Percentiles rank a stretch among this genome's conserved stretches.
Conservation (phyloP, 2,888 invertebrate species). For the Rhimphoctona megacephalus region DNA sequence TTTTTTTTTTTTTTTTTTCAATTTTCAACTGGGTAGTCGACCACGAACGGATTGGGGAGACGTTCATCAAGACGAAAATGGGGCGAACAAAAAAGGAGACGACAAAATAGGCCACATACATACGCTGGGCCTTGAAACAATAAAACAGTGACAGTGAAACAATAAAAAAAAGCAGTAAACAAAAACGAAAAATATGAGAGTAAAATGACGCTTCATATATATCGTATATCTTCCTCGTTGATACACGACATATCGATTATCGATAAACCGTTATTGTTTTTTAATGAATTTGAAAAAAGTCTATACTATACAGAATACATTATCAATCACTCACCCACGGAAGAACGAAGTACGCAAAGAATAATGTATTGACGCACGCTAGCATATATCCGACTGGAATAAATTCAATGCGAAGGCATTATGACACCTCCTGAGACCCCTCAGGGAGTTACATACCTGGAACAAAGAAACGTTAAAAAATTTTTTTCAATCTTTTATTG, state of each 20-base stretch:
- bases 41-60: conserved; percentile 33
- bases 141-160: neutral
- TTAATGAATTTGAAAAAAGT: conserved; percentile 25
- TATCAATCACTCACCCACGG: conserved; percentile 52
- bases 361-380: conserved; percentile 2
- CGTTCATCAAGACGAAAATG: conserved; percentile 38
- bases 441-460: conserved; percentile 52
- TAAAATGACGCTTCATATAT: conserved; percentile 30
- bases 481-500: conserved; percentile 25
- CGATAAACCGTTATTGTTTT: conserved; percentile 44
- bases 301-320: conserved; percentile 7
- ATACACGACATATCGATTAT: conserved; percentile 49
- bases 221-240: conserved; percentile 8
- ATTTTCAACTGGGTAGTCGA: conserved; percentile 9
- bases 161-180: neutral
- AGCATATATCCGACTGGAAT: conserved; percentile 28
- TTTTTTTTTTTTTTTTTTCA: neutral
- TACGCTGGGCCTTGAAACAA: conserved; percentile 23
- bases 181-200: conserved; percentile 10
- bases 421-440: conserved; percentile 28
- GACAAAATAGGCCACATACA: conserved; percentile 1
- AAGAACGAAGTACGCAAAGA: conserved; percentile 28
- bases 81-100: conserved; percentile 9
- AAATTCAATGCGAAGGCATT: conserved; percentile 33
- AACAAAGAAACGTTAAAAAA: conserved; percentile 57